Conservation (phyloP, 2,113 vertebrate species). For the Bothrops jararaca region DNA sequence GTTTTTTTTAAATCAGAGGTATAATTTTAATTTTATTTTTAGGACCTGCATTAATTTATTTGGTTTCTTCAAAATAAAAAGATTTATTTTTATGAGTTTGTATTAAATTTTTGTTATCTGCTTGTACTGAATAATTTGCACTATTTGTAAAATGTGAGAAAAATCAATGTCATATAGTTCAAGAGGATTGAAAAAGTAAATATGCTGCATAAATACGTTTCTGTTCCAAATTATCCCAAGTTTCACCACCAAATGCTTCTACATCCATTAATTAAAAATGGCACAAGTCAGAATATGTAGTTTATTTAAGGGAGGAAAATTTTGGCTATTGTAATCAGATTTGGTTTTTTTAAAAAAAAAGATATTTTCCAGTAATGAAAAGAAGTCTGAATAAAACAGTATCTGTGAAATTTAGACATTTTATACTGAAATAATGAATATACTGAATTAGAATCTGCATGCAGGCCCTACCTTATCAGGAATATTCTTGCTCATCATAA, state of each 20-base stretch:
- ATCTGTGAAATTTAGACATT: not conserved
- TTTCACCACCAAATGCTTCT: not conserved
- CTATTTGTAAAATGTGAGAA: slow-evolving; percentile 83
- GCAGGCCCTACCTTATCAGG: slow-evolving; percentile 76
- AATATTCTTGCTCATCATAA: slow-evolving; percentile 95
- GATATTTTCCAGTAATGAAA: not conserved
- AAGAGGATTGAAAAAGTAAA: not conserved
- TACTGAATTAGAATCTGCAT: not conserved
- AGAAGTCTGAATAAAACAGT: not conserved
- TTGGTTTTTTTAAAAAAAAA: not conserved
- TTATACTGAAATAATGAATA: not conserved
- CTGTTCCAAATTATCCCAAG: not conserved
- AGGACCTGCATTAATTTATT: slow-evolving; percentile 79
- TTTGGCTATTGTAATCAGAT: not conserved
- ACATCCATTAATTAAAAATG: not conserved
- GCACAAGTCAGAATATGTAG: not conserved
- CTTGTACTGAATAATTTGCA: slow-evolving; percentile 83
- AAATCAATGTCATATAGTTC: not conserved
- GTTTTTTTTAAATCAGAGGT: slow-evolving; percentile 65
- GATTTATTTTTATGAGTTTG: slow-evolving; percentile 75
- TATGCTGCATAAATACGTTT: not conserved
- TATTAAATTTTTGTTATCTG: slow-evolving; percentile 70
- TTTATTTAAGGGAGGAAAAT: not conserved
- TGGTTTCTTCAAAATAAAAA: slow-evolving; percentile 75
- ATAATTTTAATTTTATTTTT: slow-evolving; percentile 75